Evolutionary conservation across 2,113 vertebrate genomes (phyloP).

Genomic region (Paracanthobrama guichenoti): DNA sequence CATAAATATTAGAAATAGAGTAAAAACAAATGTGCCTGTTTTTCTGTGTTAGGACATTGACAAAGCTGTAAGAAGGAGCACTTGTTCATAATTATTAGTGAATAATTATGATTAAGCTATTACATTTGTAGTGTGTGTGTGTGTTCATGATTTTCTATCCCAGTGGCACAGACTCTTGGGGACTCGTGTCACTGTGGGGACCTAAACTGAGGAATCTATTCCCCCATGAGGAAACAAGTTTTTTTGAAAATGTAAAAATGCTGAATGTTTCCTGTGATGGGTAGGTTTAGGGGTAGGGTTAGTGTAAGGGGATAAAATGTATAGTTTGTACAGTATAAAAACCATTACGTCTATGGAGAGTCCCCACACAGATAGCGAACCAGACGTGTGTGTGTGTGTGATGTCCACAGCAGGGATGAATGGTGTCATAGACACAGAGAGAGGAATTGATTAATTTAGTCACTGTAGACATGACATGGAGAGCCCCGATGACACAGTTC

Average conservation of each 20-base stretch:
- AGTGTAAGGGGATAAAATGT: no score
- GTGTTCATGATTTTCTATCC: background rate
- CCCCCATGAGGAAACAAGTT: no score
- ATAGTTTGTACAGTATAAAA: no score
- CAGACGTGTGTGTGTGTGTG: background rate
- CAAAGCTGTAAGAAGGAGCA: background rate
- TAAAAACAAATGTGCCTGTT: background rate
- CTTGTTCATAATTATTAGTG: background rate
- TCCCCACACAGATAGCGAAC: no score
- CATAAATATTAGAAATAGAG: background rate
- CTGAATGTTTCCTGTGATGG: no score
- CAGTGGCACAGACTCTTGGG: no score
- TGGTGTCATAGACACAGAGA: constrained; percentile 4
- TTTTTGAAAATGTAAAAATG: no score
- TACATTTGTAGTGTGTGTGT: constrained; percentile 29
- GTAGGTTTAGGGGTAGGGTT: no score
- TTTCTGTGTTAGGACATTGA: background rate
- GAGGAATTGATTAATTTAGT: constrained; percentile 43
- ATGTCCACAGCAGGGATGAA: background rate
- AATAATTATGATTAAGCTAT: constrained; percentile 31
- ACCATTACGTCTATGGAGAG: no score
- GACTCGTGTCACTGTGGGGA: background rate
- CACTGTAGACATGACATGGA: constrained; percentile 5
- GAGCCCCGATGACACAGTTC: constrained; percentile 38
- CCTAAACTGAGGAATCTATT: no score